Conservation (phyloP, 1,140 invertebrate species). For the Idris sp. region DNA sequence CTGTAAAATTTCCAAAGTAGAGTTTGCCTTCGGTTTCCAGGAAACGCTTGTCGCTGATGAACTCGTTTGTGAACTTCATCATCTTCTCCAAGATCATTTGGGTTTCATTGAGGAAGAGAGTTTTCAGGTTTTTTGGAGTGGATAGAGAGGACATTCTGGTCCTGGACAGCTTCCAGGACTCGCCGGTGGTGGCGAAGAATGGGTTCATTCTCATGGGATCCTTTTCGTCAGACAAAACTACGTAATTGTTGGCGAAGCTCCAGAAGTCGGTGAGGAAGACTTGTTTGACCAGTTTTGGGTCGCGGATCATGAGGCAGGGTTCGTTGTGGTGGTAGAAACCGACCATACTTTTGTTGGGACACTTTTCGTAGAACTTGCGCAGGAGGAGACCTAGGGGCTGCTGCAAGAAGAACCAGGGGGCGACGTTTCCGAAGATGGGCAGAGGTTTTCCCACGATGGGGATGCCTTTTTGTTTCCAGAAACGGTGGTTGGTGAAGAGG, state of each 20-base stretch:
- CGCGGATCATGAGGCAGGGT: conserved; percentile 66
- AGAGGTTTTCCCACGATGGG: conserved; percentile 1
- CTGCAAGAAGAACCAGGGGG: background rate
- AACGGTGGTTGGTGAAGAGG: background rate
- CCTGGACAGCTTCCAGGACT: conserved; percentile 39
- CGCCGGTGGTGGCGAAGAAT: conserved; percentile 63
- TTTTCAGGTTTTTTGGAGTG: conserved; percentile 54
- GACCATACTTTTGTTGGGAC: conserved; percentile 56
- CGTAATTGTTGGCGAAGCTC: conserved; percentile 41
- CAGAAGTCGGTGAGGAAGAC: conserved; percentile 69
- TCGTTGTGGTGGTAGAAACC: conserved; percentile 65
- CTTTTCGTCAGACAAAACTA: conserved; percentile 18
- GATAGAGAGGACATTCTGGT: conserved; percentile 30
- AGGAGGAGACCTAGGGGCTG: background rate
- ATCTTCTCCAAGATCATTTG: conserved; percentile 28
- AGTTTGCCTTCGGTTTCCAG: conserved; percentile 63
- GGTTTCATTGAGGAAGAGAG: conserved; percentile 11
- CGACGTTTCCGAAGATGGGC: conserved; percentile 6
- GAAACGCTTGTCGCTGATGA: conserved; percentile 9
- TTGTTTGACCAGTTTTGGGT: conserved; percentile 68
- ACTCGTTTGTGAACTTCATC: conserved; percentile 21
- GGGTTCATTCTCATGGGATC: conserved; percentile 56
- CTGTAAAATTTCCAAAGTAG: conserved; percentile 56
- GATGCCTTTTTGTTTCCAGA: conserved; percentile 16
- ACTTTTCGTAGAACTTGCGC: conserved; percentile 19